Evolutionary conservation across 1,140 invertebrate species (phyloP).

Genomic region (Formica exsecta): DNA sequence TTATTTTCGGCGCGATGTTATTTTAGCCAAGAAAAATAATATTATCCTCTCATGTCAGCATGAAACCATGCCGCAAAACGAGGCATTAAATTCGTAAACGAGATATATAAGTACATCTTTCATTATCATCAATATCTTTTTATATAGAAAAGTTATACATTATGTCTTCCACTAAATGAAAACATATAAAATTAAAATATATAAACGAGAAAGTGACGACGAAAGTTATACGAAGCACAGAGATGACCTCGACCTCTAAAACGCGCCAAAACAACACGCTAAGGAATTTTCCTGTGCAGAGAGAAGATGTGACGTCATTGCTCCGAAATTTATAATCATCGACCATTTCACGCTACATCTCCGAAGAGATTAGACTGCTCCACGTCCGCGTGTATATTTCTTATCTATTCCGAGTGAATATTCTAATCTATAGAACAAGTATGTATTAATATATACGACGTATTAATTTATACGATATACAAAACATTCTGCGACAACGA

Average conservation of each 20-base stretch:
- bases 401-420: not conserved
- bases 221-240: not conserved
- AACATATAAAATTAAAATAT: not conserved
- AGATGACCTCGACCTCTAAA: not conserved
- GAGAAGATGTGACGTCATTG: no score
- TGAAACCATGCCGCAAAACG: slow-evolving; percentile 20
- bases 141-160: no score
- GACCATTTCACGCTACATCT: not conserved
- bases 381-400: not conserved
- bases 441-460: not conserved
- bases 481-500: not conserved
- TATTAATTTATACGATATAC: not conserved
- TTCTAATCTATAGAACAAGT: not conserved
- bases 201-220: no score
- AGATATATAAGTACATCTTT: not conserved
- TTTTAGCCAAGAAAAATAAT: slow-evolving; percentile 27
- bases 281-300: no score
- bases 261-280: not conserved
- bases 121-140: not conserved
- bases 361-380: not conserved
- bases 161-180: not conserved
- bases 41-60: not conserved
- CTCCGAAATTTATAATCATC: not conserved
- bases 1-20: slow-evolving; percentile 32
- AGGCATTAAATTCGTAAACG: not conserved